Percentiles rank a stretch among this genome's conserved stretches.
Evolutionary conservation across 2,888 invertebrate genomes (phyloP).

Genomic region (Graphium colonna): DNA sequence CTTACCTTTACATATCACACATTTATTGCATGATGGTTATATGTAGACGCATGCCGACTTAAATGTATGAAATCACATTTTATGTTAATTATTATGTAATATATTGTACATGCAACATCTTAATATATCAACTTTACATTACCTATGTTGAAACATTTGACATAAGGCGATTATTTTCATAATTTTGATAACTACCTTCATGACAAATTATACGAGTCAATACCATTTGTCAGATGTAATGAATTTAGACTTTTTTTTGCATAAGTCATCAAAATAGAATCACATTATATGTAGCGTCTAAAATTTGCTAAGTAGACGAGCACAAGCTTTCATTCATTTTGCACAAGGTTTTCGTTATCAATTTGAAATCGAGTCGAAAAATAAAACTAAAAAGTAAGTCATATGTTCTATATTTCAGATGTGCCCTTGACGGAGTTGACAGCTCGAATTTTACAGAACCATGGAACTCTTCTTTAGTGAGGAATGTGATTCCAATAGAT

Average conservation of each 20-base stretch:
- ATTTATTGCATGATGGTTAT: background rate
- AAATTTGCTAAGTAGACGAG: constrained; percentile 8
- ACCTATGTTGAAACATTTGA: too few species aligned
- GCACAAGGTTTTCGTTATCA: constrained; percentile 20
- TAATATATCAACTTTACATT: too few species aligned
- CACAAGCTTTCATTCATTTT: constrained; percentile 23
- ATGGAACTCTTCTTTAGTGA: constrained; percentile 78
- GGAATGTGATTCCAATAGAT: constrained; percentile 78
- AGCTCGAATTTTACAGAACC: constrained; percentile 64
- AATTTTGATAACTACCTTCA: background rate
- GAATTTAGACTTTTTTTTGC: background rate
- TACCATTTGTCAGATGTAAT: background rate
- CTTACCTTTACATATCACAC: background rate
- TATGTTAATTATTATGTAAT: too few species aligned
- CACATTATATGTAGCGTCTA: constrained; percentile 5
- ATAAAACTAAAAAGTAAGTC: constrained; percentile 1
- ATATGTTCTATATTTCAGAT: constrained; percentile 68
- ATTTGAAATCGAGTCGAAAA: background rate
- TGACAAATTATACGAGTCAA: background rate
- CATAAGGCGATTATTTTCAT: too few species aligned
- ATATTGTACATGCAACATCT: too few species aligned
- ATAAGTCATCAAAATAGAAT: background rate
- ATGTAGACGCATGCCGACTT: background rate
- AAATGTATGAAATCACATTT: too few species aligned
- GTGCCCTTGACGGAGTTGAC: constrained; percentile 79